Percentiles rank a stretch among this genome's conserved stretches.
Evolutionary conservation across 2,113 vertebrate genomes (phyloP).

Genomic region (Cisticola juncidis): DNA sequence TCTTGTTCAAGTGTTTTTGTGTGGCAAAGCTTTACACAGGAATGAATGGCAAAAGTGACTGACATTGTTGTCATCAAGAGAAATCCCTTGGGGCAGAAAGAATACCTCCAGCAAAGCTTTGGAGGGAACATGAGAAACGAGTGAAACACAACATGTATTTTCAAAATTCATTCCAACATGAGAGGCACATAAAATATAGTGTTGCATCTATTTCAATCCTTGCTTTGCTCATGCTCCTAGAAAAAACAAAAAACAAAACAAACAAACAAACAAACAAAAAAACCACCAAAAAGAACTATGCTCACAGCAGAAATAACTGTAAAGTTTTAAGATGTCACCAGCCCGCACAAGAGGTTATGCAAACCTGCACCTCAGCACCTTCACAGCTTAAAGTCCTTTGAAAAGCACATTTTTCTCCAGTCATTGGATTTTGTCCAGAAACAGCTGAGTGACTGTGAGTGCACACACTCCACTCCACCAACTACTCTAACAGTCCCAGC

Average conservation of each 20-base stretch:
- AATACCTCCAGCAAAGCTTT: background rate
- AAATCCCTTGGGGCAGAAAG: background rate
- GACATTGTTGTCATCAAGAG: background rate
- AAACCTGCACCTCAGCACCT: background rate
- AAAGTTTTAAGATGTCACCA: background rate
- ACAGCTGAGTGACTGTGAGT: background rate
- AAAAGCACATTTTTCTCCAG: background rate
- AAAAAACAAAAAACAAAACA: background rate
- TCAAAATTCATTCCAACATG: background rate
- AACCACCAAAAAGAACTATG: background rate
- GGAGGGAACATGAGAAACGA: background rate
- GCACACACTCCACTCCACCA: background rate
- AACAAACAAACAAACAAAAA: no score
- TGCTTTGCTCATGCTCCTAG: background rate
- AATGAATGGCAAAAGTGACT: background rate
- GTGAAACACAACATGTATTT: background rate
- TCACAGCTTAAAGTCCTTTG: background rate
- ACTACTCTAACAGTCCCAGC: background rate
- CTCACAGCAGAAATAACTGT: background rate
- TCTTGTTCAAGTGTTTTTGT: background rate
- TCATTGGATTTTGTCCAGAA: background rate
- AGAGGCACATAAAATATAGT: background rate
- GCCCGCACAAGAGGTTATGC: background rate
- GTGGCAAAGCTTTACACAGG: background rate
- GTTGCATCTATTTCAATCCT: background rate